phyloP scores from a whole-genome alignment of 2,888 invertebrate genomes.

The Macrophya annulata region DNA sequence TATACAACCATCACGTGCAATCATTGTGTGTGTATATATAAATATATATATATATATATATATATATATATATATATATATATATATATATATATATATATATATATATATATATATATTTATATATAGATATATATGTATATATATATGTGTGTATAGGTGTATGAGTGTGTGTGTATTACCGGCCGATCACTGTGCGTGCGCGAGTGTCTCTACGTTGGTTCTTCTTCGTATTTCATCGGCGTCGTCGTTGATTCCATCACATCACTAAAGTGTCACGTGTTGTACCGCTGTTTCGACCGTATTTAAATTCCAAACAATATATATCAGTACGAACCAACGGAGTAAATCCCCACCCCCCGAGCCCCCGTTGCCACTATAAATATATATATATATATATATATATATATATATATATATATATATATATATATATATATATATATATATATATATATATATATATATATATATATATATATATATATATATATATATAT shows the following conservation, averaged over 20 bases:
- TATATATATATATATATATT: too few relatives aligned
- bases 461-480: background rate
- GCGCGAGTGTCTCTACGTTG: slow-evolving; percentile 35
- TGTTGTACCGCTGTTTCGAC: slow-evolving; percentile 2
- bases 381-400: background rate
- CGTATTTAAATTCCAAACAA: slow-evolving; percentile 31
- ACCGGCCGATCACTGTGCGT: slow-evolving; percentile 6
- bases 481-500: too few relatives aligned
- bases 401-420: background rate
- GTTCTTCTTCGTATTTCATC: slow-evolving; percentile 30
- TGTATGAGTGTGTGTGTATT: background rate
- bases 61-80: too few relatives aligned
- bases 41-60: too few relatives aligned
- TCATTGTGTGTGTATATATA: slow-evolving; percentile 11
- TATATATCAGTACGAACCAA: background rate
- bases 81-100: too few relatives aligned
- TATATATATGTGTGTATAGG: background rate
- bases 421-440: too few relatives aligned
- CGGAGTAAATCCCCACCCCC: background rate
- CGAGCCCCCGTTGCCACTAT: background rate
- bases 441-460: too few relatives aligned
- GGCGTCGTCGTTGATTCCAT: slow-evolving; percentile 33
- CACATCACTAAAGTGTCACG: slow-evolving; percentile 46
- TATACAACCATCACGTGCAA: background rate
- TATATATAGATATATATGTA: slow-evolving; percentile 3